Percentiles rank a stretch among this genome's conserved stretches.
Evolutionary conservation across 2,888 invertebrate species (phyloP).

Genomic region (Mesoligia furuncula): DNA sequence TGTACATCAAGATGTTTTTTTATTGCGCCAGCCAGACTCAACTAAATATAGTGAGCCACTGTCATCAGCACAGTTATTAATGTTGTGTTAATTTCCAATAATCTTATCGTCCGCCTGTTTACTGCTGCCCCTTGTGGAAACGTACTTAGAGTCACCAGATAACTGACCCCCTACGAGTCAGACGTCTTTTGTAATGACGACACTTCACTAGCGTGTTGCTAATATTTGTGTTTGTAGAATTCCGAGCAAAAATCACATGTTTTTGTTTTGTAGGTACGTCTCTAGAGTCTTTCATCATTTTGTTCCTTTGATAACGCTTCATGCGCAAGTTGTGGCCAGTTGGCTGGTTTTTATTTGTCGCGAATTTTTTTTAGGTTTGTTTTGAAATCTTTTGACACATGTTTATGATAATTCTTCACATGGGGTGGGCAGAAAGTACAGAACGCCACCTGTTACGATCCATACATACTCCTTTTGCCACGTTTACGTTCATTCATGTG

Average conservation of each 20-base stretch:
- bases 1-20: conserved; percentile 47
- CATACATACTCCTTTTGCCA: no score
- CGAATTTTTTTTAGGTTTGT: conserved; percentile 4
- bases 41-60: conserved; percentile 64
- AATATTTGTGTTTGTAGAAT: conserved; percentile 55
- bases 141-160: conserved; percentile 82
- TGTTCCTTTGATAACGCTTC: conserved; percentile 51
- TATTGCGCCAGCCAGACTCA: conserved; percentile 49
- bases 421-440: neutral
- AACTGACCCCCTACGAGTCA: conserved; percentile 84
- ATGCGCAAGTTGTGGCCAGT: conserved; percentile 32
- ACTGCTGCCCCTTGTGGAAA: conserved; percentile 82
- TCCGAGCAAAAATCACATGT: conserved; percentile 60
- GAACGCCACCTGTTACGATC: neutral
- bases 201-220: conserved; percentile 74
- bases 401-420: conserved; percentile 14
- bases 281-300: conserved; percentile 68
- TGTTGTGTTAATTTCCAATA: conserved; percentile 73
- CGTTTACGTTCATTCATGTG: neutral
- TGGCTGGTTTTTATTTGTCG: conserved; percentile 30
- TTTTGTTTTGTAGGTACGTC: conserved; percentile 45
- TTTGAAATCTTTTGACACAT: conserved; percentile 15
- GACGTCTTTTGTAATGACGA: conserved; percentile 77
- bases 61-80: conserved; percentile 63
- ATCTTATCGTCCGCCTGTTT: conserved; percentile 78